These are phyloP conservation scores for Lasioglossum pauxillum DNA, from an alignment of 2,888 invertebrate species.

Conservation along the genomic window DNA sequence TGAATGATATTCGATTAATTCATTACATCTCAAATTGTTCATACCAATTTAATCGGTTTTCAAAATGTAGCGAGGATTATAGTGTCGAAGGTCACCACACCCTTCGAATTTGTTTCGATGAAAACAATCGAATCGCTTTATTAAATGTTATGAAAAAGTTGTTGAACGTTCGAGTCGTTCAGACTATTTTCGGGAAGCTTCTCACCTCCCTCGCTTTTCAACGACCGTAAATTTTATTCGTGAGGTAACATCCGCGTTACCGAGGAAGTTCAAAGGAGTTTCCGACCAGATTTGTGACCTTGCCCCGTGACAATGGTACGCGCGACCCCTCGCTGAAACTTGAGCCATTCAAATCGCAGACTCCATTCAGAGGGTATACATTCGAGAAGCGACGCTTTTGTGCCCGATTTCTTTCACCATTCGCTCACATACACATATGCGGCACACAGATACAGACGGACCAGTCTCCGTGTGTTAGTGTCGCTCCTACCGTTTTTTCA, in stretches of 20 bases:
- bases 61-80: background rate
- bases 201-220: constrained; percentile 59
- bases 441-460: constrained; percentile 57
- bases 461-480: constrained; percentile 64
- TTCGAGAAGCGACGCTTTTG: constrained; percentile 76
- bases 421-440: constrained; percentile 60
- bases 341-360: constrained; percentile 82
- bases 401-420: constrained; percentile 78
- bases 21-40: background rate
- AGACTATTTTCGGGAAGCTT: constrained; percentile 30
- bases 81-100: background rate
- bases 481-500: constrained; percentile 67
- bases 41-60: background rate
- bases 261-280: constrained; percentile 78
- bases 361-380: constrained; percentile 81
- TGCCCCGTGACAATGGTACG: constrained; percentile 80
- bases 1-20: background rate
- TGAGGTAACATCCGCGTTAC: constrained; percentile 68
- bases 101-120: background rate
- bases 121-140: background rate
- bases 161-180: constrained; percentile 27
- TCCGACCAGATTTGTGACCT: constrained; percentile 83
- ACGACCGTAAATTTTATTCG: constrained; percentile 67
- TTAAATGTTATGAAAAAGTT: background rate
- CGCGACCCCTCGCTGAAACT: constrained; percentile 80